Evolutionary conservation across 2,113 vertebrate genomes (phyloP).

Genomic region (Trogon melanurus): DNA sequence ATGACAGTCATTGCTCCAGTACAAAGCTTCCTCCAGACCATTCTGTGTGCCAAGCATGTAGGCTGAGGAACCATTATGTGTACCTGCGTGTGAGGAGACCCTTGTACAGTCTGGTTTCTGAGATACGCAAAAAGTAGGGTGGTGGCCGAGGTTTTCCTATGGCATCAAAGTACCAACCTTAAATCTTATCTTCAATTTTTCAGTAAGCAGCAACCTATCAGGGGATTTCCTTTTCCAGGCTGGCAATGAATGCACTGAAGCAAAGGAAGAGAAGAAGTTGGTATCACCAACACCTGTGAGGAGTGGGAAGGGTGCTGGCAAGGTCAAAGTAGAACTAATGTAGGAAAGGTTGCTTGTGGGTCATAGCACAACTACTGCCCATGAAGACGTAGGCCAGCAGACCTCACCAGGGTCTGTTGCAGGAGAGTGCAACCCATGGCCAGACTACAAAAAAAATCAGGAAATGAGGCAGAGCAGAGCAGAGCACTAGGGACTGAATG

Average conservation of each 20-base stretch:
- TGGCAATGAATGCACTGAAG: neutral
- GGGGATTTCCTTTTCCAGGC: neutral
- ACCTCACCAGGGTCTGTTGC: neutral
- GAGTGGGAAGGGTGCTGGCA: neutral
- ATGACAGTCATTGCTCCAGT: neutral
- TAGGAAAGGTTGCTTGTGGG: accelerated
- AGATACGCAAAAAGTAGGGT: neutral
- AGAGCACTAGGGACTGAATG: neutral
- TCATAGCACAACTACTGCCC: accelerated
- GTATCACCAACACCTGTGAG: neutral
- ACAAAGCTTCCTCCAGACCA: neutral
- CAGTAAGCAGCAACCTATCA: neutral
- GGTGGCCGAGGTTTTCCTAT: neutral
- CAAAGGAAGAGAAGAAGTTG: neutral
- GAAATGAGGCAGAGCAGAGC: neutral
- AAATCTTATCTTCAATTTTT: neutral
- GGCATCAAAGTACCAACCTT: neutral
- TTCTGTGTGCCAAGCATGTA: accelerated
- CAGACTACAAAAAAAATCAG: neutral
- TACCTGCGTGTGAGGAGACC: neutral
- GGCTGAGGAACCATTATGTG: accelerated
- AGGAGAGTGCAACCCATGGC: neutral
- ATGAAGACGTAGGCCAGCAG: neutral
- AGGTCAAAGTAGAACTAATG: accelerated
- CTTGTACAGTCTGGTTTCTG: neutral